Evolutionary conservation across 1,140 invertebrate genomes (phyloP), one percentile per base, ranked within the genome.

Genomic region (Lycorma delicatula): DNA sequence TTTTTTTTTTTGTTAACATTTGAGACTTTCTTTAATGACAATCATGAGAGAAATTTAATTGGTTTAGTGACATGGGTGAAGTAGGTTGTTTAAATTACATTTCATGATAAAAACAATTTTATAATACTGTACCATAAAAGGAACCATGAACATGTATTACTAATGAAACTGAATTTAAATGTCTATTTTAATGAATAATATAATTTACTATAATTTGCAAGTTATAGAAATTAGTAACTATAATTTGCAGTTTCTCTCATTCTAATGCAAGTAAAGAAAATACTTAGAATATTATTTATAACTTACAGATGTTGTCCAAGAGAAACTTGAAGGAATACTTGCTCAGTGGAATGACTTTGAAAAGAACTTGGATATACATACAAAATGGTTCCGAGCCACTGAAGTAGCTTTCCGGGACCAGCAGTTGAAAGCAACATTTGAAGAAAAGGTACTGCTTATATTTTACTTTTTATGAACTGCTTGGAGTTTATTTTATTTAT

Each of bases 261-360:
- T 31, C 13, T 27, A 50, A 23, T 20, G 7, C 48, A 7, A 31
- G 29, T 7, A 6, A 31, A 31, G 29, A 31, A 31, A 31, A 31
- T 13, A 31, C 29, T 31, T 31, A n/a, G n/a, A n/a, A n/a, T n/a
- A n/a, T n/a, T n/a, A n/a, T n/a, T n/a, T n/a, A n/a, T n/a, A n/a
- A n/a, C 28, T 58, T 62, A 20, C 61, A 79, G 80, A 79, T 59
- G 72, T 71, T 20, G 79, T 81, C 6, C 79, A 85, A 62, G 74
- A 77, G 22, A 86, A 86, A 66, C 80, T 93, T 38, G 81, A 86
- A 64, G 77, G 81, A 61, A 82, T 85, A 0, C 69, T 92, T 12
- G 78, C 83, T 44, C 85, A 89, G 70, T 97, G 94, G 93, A 78
- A 84, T 58, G 84, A 89, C 56, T 96, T 94, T 74, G 92, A 97